Base-by-base conservation (phyloP, 2,113 vertebrate genomes). In the Clinocottus analis region DNA sequence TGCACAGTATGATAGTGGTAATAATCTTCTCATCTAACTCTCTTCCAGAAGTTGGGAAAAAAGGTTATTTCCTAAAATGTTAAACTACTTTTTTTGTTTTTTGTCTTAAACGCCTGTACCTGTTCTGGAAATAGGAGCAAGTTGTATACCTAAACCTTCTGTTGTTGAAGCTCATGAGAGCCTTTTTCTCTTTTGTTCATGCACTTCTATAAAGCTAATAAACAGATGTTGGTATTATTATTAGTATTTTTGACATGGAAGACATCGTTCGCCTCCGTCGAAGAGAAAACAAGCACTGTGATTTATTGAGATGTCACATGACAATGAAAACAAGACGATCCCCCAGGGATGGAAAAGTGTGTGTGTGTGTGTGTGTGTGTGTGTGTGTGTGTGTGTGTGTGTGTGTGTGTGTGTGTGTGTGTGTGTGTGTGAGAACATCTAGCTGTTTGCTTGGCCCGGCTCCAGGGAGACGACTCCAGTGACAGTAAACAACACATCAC, bases 401-500 rank as follows among this genome's bases (percentile, higher is more conserved):
- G 4, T 33, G 33, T 33, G 33, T 33, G 33, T 33, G 4, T 33
- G 4, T 33, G 33, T 33, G 33, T 33, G 33, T 33, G 33, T 33
- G 33, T 33, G 78, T 47, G 60, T 66, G 49, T 66, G 59, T 70
- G 49, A 31, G 35, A 62, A 3, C 19, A 13, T 21, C 11, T 37
- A 12, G 41, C 33, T 51, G 66, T 47, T 62, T 27, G 51, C 27
- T 5, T 77, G 79, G 74, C 65, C 17, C 25, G 23, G 72, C 82
- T 91, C 85, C 89, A 85, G 45, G 83, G 65, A 80, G 86, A 86
- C 76, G 86, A 86, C 81, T 87, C 78, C 75, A 66, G 76, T 88
- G 71, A 77, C 75, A 66, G 82, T 91, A 84, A 91, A 93, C 83
- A 88, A 61, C 77, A 61, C 3, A 78, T 90, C 86, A 82, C 88